Evolutionary conservation across 2,797 vertebrate species (phyloP), one percentile per base, ranked within the genome.

Genomic region (Spinus pinus): DNA sequence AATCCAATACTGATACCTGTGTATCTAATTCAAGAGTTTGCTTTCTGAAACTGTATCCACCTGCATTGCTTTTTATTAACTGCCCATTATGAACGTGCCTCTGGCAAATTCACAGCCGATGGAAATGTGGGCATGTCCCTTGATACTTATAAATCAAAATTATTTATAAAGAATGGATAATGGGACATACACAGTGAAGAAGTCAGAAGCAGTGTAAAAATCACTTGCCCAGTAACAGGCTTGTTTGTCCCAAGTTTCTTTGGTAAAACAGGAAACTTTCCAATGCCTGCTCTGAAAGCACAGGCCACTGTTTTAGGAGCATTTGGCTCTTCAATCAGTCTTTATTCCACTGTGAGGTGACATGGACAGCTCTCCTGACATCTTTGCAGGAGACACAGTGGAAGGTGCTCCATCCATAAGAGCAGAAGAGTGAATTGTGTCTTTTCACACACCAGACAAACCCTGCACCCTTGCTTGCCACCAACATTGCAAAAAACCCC

Each of bases 11-110:
- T 73, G 96, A 97, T 91, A 96, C 95, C 94, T 9, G 14, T 69
- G 91, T 95, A 96, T 96, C 95, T 96, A 96, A 96, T 97, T 96
- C 93, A 93, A 91, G 91, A 24, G 0, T 95, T 95, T 95, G 65
- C 86, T 96, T 95, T 93, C 94, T 95, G 96, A 96, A 95, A 96
- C 58, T 56, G 39, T 94, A 96, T 84, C 95, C 56, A 42, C 44
- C 80, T 81, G 22, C 50, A 27, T 28, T 89, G 88, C 79, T 95
- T 95, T 93, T 96, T 94, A 92, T 87, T 81, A 78, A 58, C 35
- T 20, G 56, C 0, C 42, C 21, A 41, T 72, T 94, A 83, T 61
- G 65, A 92, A 51, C 11, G 41, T 70, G 37, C 28, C 28, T 78
- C 42, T 24, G 50, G 65, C 50, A 72, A 95, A 91, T 74, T 70